Evolutionary conservation across 2,113 vertebrate species (phyloP).

Genomic region (Papio anubis): DNA sequence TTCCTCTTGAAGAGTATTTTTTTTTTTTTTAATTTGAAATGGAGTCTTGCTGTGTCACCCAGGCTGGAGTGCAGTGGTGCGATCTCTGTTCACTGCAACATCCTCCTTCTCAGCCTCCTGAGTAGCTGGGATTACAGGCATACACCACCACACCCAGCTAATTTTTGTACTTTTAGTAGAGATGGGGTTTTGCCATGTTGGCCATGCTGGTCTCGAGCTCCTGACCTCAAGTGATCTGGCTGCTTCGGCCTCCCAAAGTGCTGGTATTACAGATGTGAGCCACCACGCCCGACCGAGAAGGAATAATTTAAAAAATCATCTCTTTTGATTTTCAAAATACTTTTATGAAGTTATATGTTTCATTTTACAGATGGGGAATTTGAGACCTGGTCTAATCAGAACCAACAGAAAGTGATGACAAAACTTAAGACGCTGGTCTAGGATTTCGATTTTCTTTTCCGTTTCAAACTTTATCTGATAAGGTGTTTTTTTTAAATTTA

Average conservation of each 20-base stretch:
- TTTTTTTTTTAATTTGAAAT: not conserved
- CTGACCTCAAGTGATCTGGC: not conserved
- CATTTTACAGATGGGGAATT: not conserved
- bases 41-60: too few relatives aligned
- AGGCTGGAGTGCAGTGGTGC: too few relatives aligned
- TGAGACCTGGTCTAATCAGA: not conserved
- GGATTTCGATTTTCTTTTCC: constrained; percentile 1
- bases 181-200: not conserved
- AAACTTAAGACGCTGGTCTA: not conserved
- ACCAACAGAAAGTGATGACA: constrained; percentile 5
- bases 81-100: too few relatives aligned
- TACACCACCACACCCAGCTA: too few relatives aligned
- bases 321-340: constrained; percentile 30
- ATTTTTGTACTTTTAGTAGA: not conserved
- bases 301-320: not conserved
- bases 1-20: not conserved
- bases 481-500: not conserved
- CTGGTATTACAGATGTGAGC: not conserved
- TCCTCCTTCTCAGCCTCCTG: too few relatives aligned
- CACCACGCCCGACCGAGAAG: not conserved
- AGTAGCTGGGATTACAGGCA: too few relatives aligned
- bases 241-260: not conserved
- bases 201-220: not conserved
- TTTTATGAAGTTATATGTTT: not conserved
- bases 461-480: not conserved